Evolutionary conservation across 2,797 vertebrate genomes (phyloP), one percentile per base, ranked within the genome.

Genomic region (Acrocephalus scirpaceus): DNA sequence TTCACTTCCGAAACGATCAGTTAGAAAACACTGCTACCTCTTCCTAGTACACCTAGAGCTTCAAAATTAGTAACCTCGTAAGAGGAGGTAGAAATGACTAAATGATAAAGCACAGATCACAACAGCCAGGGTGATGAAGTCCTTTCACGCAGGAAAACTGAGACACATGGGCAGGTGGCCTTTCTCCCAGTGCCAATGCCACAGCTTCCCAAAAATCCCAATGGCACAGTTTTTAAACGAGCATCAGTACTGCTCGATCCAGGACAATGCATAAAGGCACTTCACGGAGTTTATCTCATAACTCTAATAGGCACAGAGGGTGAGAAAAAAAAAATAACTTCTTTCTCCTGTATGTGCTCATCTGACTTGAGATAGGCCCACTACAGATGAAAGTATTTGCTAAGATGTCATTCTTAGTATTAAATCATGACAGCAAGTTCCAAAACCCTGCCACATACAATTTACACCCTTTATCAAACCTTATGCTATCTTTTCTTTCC

Each of bases 91-190:
- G 32, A 89, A 90, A 64, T 13, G 0, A 48, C 23, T 40, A 60
- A 61, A 76, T 7, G 10, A 66, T 10, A 73, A 73, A 78, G 73
- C 56, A 83, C 9, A 19, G 22, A 50, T 13, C 60, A n/a, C 44
- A 72, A 50, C 11, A 58, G 6, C 8, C 67, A 36, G 11, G 11
- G 45, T 11, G 18, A 66, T 57, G 16, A 88, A 88, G 42, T 38
- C 47, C 36, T 81, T 82, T 64, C 36, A 53, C 18, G 6, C 0
- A 40, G 50, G 54, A 74, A 61, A 78, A 61, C 25, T 44, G 22
- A 56, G 56, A 54, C 42, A 73, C 5, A 5, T 0, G 0, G 47
- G 14, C 23, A 88, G 1, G 0, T 2, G 11, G 23, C 27, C 30
- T 36, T n/a, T 32, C n/a, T 82, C 64, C 17, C 40, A 29, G 6